Evolutionary conservation across 2,113 vertebrate genomes (phyloP).

Genomic region (Uropsilus gracilis): DNA sequence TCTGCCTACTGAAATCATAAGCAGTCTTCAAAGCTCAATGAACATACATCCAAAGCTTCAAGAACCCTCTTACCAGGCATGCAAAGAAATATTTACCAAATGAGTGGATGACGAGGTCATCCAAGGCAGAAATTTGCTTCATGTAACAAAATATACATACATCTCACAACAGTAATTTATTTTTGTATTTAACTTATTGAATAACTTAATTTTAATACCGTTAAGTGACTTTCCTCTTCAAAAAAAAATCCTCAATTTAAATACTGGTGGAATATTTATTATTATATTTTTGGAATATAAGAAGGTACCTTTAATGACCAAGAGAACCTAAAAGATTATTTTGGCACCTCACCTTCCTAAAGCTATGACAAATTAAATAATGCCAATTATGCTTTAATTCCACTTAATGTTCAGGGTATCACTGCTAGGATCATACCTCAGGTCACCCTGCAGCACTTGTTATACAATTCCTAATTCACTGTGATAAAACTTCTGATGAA

Average conservation of each 20-base stretch:
- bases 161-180: neutral
- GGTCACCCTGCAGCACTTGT: neutral
- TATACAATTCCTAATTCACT: neutral
- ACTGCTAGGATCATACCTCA: neutral
- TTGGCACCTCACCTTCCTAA: neutral
- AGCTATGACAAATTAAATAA: conserved; percentile 14
- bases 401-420: neutral
- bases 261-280: neutral
- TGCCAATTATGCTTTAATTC: neutral
- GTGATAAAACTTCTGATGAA: neutral
- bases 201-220: neutral
- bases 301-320: neutral
- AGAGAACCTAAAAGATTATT: neutral
- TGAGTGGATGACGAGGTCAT: neutral
- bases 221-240: neutral
- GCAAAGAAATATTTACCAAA: conserved; percentile 36
- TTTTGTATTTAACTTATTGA: neutral
- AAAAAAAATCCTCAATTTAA: neutral
- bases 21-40: neutral
- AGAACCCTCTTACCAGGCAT: neutral
- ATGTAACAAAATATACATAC: neutral
- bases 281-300: conserved; percentile 9
- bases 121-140: neutral
- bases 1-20: neutral
- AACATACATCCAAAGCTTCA: neutral